Evolutionary conservation across 2,113 vertebrate species (phyloP).

Genomic region (Pseudopodoces humilis): DNA sequence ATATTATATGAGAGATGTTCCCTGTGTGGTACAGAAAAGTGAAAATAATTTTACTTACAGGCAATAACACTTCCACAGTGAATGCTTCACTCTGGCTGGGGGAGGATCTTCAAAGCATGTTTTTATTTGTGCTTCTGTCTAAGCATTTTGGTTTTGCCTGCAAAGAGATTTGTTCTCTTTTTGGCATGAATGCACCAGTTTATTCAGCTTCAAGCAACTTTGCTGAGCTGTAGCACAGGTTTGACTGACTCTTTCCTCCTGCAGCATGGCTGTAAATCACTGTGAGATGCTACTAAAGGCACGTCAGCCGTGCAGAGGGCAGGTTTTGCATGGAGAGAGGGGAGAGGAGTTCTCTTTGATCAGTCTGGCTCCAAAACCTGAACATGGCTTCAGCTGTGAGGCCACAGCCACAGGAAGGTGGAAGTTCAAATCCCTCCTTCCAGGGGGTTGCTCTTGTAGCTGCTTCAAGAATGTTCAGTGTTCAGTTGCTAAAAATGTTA

Average conservation of each 20-base stretch:
- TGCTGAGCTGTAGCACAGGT: slow-evolving; percentile 42
- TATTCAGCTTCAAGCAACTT: slow-evolving; percentile 19
- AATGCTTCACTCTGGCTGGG: background rate
- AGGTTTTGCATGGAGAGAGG: background rate
- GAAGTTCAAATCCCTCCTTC: background rate
- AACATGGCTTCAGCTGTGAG: background rate
- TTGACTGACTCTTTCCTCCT: slow-evolving; percentile 26
- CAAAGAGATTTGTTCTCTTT: slow-evolving; percentile 16
- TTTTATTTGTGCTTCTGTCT: background rate
- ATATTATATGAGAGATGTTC: background rate
- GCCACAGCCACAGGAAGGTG: background rate
- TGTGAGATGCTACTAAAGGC: background rate
- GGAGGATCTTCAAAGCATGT: background rate
- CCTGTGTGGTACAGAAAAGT: background rate
- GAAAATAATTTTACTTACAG: background rate
- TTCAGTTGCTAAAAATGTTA: background rate
- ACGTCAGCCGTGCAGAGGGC: background rate
- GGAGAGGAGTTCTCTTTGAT: background rate
- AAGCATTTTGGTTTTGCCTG: background rate
- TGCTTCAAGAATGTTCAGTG: background rate
- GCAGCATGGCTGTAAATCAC: slow-evolving; percentile 35
- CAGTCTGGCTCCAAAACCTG: background rate
- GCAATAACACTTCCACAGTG: background rate
- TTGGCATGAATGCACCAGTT: background rate
- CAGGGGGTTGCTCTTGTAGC: background rate